A percentile compares a stretch with the other conserved stretches of the same genome.
Conservation (phyloP, 2,888 invertebrate species). For the Tinea trinotella region DNA sequence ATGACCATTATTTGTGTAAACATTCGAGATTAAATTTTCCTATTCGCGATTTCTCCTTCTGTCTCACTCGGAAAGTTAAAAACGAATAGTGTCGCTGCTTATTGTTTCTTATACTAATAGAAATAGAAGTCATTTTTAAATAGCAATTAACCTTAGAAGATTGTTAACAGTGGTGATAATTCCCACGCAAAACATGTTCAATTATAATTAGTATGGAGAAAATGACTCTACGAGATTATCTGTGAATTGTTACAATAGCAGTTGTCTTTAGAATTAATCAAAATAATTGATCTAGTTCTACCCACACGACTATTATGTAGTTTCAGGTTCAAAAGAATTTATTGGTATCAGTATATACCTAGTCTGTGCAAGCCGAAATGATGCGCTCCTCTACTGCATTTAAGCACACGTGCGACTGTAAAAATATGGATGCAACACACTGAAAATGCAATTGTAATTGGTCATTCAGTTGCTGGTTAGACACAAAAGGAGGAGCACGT, state of each 20-base stretch:
- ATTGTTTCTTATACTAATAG: background rate
- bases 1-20: background rate
- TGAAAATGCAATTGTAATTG: too few species aligned
- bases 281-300: background rate
- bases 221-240: constrained; percentile 6
- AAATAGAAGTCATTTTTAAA: background rate
- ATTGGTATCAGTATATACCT: too few species aligned
- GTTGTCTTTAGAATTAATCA: background rate
- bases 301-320: background rate
- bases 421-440: too few species aligned
- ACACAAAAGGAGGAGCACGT: too few species aligned
- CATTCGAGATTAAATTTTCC: background rate
- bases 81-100: background rate
- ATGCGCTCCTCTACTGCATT: too few species aligned
- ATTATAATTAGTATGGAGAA: constrained; percentile 8
- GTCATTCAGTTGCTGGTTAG: too few species aligned
- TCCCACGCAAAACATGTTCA: constrained; percentile 8
- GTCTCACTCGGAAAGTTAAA: background rate
- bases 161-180: background rate
- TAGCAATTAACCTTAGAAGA: background rate
- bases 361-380: too few species aligned
- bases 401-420: too few species aligned
- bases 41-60: background rate
- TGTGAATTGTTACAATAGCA: constrained; percentile 3
- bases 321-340: too few species aligned